These are phyloP conservation scores for Cladopsammia gracilis DNA, from an alignment of 64 coral and sea anemone species.

Conservation along the genomic window DNA sequence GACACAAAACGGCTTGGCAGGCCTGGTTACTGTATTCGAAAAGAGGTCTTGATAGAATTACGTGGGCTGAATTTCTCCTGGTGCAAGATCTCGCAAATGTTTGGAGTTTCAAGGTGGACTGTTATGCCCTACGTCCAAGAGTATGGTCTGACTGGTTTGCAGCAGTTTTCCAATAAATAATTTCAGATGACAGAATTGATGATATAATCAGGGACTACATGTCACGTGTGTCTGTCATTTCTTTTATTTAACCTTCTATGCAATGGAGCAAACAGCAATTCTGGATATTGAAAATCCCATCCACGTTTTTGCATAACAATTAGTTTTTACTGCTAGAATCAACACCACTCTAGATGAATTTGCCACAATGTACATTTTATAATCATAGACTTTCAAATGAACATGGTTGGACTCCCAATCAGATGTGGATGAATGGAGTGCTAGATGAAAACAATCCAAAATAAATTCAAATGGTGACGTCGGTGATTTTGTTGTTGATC, in stretches of 20 bases:
- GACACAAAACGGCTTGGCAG: slow-evolving; percentile 33
- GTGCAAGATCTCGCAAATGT: slow-evolving; percentile 51
- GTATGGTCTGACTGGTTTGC: slow-evolving; percentile 52
- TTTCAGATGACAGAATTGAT: slow-evolving; percentile 57
- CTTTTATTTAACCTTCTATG: slow-evolving; percentile 43
- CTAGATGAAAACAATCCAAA: slow-evolving; percentile 50
- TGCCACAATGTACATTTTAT: slow-evolving; percentile 63
- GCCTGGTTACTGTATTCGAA: slow-evolving; percentile 50
- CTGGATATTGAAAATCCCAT: slow-evolving; percentile 50
- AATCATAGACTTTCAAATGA: slow-evolving; percentile 66
- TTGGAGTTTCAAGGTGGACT: slow-evolving; percentile 57
- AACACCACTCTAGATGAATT: slow-evolving; percentile 57
- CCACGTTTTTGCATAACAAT: slow-evolving; percentile 64
- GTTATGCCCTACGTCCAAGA: slow-evolving; percentile 47
- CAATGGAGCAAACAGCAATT: slow-evolving; percentile 53
- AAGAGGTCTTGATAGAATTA: slow-evolving; percentile 62
- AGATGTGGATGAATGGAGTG: slow-evolving; percentile 45
- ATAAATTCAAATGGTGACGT: slow-evolving; percentile 19
- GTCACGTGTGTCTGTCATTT: slow-evolving; percentile 51
- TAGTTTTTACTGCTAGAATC: slow-evolving; percentile 68
- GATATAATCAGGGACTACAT: slow-evolving; percentile 45
- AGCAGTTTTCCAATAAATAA: slow-evolving; percentile 66
- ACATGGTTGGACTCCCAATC: slow-evolving; percentile 56
- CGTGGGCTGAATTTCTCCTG: slow-evolving; percentile 70
- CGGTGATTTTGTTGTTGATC: slow-evolving; percentile 55